Evolutionary conservation across 2,888 invertebrate genomes (phyloP), one percentile per base, ranked within the genome.

Genomic region (Hydrotaea diabolus): DNA sequence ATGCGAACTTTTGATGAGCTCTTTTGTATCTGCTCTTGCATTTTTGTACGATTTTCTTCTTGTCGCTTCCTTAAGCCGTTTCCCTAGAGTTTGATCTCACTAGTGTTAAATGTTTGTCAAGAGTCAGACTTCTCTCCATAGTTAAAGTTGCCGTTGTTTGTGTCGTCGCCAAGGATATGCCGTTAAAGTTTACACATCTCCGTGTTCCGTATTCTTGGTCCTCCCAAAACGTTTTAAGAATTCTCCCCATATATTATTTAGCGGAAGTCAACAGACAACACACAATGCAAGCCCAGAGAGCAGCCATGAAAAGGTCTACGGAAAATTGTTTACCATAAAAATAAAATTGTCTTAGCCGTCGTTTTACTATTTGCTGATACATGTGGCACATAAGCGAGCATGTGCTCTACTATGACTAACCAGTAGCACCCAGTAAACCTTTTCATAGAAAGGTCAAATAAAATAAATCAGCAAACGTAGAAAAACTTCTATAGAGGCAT

Each of bases 261-360:
- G 73, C 62, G 74, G 23, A 23, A 46, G 19, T 23, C 46, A 82
- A 71, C 73, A 80, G 77, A 82, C 73, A 79, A 64, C 26, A 31
- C 31, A 31, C 31, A 31, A 31, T 31, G 31, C 31, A 31, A 4
- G 31, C 31, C 31, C 31, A 31, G 31, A 31, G 31, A 2, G 31
- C 31, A 31, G 15, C 17, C 8, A 23, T n/a, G 62, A 46, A 74
- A 17, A 43, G 26, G 23, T 72, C 43, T 79, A 75, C 74, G 55
- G 80, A 64, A 82, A 82, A 82, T 85, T 85, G 85, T 85, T 85
- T 85, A 79, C 85, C 75, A 82, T 80, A 80, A 82, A 81, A 82
- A 85, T 85, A 77, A 80, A 82, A 82, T 49, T 85, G 71, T 85
- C 85, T 85, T 85, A 77, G 13, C 73, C 53, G 74, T n/a, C n/a